Evolutionary conservation across 2,797 vertebrate genomes (phyloP).

Genomic region (Pogoniulus pusillus): DNA sequence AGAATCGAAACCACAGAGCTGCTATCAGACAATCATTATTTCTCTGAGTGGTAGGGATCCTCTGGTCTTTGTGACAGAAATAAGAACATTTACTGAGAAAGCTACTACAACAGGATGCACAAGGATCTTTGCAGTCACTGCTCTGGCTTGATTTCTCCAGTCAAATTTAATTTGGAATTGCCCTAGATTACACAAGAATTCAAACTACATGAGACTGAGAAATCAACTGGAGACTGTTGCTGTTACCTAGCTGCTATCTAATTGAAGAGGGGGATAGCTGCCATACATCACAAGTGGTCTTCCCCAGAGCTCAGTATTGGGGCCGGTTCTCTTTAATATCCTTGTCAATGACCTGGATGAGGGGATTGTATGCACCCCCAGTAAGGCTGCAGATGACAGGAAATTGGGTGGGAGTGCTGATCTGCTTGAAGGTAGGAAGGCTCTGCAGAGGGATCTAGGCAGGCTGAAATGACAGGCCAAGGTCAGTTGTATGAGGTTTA

Average conservation of each 20-base stretch:
- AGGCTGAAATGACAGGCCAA: too few relatives aligned
- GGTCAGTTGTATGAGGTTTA: too few relatives aligned
- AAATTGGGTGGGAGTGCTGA: too few relatives aligned
- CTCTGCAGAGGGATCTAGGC: too few relatives aligned
- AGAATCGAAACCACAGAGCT: neutral
- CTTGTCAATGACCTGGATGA: too few relatives aligned
- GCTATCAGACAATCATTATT: neutral
- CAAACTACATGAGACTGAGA: neutral
- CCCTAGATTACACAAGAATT: neutral
- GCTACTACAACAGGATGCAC: neutral
- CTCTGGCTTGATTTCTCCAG: neutral
- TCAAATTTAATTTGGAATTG: slow-evolving; percentile 5
- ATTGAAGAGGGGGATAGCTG: neutral
- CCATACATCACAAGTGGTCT: neutral
- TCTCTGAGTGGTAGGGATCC: neutral
- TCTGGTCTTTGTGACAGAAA: neutral
- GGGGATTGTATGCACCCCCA: too few relatives aligned
- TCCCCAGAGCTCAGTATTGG: too few relatives aligned
- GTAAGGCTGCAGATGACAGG: too few relatives aligned
- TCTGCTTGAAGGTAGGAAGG: too few relatives aligned
- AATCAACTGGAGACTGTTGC: neutral
- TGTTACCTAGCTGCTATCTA: neutral
- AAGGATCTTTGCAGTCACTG: neutral
- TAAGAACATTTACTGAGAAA: neutral
- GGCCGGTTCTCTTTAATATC: too few relatives aligned